phyloP scores from a whole-genome alignment of 2,888 invertebrate genomes.

The Diarsia rubi region DNA sequence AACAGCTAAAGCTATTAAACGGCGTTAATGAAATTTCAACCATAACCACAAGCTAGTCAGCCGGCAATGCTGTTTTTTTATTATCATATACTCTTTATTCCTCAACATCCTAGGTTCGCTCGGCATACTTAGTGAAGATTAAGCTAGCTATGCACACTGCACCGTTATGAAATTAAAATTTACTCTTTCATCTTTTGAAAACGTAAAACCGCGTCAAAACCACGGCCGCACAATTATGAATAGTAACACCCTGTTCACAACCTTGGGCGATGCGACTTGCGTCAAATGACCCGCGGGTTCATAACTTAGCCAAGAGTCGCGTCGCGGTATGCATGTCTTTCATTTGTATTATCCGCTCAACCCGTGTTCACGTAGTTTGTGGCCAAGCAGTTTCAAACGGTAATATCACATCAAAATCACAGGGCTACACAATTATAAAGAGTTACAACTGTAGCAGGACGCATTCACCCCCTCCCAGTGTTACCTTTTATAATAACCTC shows the following conservation, averaged over 20 bases:
- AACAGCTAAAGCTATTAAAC: background rate
- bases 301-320: background rate
- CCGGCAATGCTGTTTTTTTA: constrained; percentile 14
- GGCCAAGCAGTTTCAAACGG: background rate
- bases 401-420: constrained; percentile 32
- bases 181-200: constrained; percentile 25
- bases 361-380: background rate
- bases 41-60: constrained; percentile 2
- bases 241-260: background rate
- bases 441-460: constrained; percentile 27
- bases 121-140: constrained; percentile 12
- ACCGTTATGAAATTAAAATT: constrained; percentile 44
- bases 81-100: constrained; percentile 15
- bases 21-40: constrained; percentile 10
- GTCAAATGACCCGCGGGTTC: background rate
- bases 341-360: background rate
- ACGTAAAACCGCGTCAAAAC: constrained; percentile 33
- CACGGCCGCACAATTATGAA: constrained; percentile 11
- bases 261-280: background rate
- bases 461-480: constrained; percentile 29
- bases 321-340: background rate
- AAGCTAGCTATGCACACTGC: constrained; percentile 11
- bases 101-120: constrained; percentile 2
- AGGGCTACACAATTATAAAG: constrained; percentile 35
- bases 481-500: constrained; percentile 44